Base-by-base conservation (phyloP, 2,888 invertebrate genomes). In the Doris montereyensis region DNA sequence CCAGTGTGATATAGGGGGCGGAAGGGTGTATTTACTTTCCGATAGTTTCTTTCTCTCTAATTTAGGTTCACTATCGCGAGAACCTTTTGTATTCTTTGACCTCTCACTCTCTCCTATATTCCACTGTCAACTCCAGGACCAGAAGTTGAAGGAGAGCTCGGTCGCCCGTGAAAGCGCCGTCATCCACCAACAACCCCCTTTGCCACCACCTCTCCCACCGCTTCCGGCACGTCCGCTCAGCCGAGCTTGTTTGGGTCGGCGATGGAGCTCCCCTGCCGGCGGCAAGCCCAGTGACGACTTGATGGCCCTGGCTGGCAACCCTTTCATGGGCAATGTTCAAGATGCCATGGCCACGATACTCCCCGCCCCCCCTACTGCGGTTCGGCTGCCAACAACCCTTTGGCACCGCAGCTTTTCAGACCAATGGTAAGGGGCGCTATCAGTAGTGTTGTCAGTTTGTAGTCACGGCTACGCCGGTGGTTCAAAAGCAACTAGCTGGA, bases 241-340 rank as follows among this genome's bases (percentile, higher is more conserved):
- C 62, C n/a, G 67, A 65, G 73, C 35, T 41, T 78, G 52, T 78
- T 78, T 65, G 72, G 72, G 17, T 72, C 78, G 21, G 60, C n/a
- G n/a, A n/a, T n/a, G 17, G 65, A 34, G 21, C 71, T 71, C 21
- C 62, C 73, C 77, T 58, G 75, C 72, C 24, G 62, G 74, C 17
- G 70, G 73, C 70, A 96, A 95, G 92, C 95, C 97, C 28, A 96
- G 96, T 17, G 97, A 97, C 88, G 97, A 97, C 92, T 93, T 97
- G 84, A 93, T 97, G 77, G 95, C 96, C 88, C 93, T 97, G 84
- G 86, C 88, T 75, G 95, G 96, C 67, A 97, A 97, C 93, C 97
- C 97, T 10, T 98, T 97, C 91, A 95, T 96, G 13, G 89, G 90
- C 82, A 90, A 87, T 79, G 85, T 91, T 17, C 88, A 89, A 81